Conservation (phyloP, 2,888 invertebrate species). For the Thalpophila matura region DNA sequence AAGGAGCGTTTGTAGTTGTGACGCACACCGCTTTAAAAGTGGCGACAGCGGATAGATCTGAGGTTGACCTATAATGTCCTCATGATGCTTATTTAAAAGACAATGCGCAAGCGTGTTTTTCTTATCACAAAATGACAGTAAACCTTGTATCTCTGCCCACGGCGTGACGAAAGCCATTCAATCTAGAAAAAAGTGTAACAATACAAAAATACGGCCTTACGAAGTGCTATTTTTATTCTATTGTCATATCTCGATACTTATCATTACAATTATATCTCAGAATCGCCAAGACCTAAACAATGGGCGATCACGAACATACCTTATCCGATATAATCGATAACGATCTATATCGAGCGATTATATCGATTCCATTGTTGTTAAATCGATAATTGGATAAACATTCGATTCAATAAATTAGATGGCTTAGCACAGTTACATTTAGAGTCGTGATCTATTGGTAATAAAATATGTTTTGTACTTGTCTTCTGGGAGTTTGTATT, state of each 20-base stretch:
- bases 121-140: slow-evolving; percentile 8
- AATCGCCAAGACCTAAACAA: slow-evolving; percentile 59
- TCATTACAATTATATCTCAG: slow-evolving; percentile 61
- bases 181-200: slow-evolving; percentile 37
- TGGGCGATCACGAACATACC: slow-evolving; percentile 64
- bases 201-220: slow-evolving; percentile 46
- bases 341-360: slow-evolving; percentile 64
- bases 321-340: slow-evolving; percentile 60
- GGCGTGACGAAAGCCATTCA: slow-evolving; percentile 4
- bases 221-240: slow-evolving; percentile 53
- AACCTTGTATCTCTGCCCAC: slow-evolving; percentile 1
- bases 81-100: background rate
- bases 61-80: too few relatives aligned
- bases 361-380: slow-evolving; percentile 65
- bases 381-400: slow-evolving; percentile 67
- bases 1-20: too few relatives aligned
- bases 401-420: slow-evolving; percentile 65
- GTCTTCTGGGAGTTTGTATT: slow-evolving; percentile 28
- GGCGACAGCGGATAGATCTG: too few relatives aligned
- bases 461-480: slow-evolving; percentile 44
- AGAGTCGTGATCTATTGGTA: slow-evolving; percentile 56
- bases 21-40: too few relatives aligned
- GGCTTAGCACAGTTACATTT: slow-evolving; percentile 55
- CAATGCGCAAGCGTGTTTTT: background rate
- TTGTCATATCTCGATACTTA: slow-evolving; percentile 58